Conservation (phyloP, 2,888 invertebrate species). For the Tachina fera region DNA sequence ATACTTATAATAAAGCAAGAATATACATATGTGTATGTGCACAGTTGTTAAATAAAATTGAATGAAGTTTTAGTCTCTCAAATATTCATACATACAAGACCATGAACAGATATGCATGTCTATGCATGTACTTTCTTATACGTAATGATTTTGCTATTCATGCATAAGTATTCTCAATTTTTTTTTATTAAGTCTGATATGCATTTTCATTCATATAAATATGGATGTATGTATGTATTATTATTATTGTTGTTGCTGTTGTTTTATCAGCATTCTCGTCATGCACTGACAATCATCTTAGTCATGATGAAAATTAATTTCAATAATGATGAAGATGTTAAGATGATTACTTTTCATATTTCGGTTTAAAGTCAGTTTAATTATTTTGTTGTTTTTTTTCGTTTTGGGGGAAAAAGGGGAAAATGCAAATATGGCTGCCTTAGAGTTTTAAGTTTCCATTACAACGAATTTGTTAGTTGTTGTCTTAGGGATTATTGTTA, state of each 20-base stretch:
- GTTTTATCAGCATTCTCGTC: not conserved
- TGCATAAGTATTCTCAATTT: not conserved
- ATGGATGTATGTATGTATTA: not conserved
- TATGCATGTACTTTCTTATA: not conserved
- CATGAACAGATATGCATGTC: not conserved
- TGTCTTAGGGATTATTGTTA: not conserved
- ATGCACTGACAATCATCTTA: constrained; percentile 47
- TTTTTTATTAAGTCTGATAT: not conserved
- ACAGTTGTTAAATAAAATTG: constrained; percentile 9
- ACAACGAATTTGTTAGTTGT: not conserved
- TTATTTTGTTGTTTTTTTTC: too few species aligned
- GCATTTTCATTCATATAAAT: constrained; percentile 20
- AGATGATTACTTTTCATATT: constrained; percentile 5
- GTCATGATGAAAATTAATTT: constrained; percentile 23
- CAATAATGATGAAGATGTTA: constrained; percentile 41
- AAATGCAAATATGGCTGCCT: not conserved
- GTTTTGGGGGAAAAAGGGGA: not conserved
- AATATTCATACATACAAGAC: not conserved
- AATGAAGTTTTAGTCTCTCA: constrained; percentile 10
- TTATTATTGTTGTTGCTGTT: not conserved
- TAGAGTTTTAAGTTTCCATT: not conserved
- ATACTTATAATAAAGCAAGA: constrained; percentile 36
- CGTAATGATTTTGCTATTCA: not conserved
- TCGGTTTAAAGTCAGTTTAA: not conserved
- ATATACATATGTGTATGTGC: not conserved